phyloP scores from a whole-genome alignment of 2,797 vertebrate genomes.

The Diplodus puntazzo region DNA sequence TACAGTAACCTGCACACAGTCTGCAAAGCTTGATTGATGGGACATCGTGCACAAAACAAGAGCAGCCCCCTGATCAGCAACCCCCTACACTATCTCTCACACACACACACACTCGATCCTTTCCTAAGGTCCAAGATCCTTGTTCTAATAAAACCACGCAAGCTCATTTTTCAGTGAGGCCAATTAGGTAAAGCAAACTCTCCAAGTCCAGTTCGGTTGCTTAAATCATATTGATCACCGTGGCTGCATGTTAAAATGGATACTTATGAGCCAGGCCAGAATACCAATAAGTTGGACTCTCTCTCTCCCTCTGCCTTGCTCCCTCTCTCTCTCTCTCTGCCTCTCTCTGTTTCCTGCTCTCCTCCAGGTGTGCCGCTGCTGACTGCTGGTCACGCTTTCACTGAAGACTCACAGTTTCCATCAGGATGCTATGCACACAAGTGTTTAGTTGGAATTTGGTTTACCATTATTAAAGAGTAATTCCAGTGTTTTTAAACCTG shows the following conservation, averaged over 20 bases:
- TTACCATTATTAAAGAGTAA: no score
- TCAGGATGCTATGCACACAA: not conserved
- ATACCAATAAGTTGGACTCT: slow-evolving; percentile 73
- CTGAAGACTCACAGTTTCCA: slow-evolving; percentile 19
- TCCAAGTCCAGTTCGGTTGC: slow-evolving; percentile 83
- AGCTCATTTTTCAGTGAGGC: slow-evolving; percentile 87
- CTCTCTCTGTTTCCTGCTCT: slow-evolving; percentile 20
- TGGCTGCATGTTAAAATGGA: slow-evolving; percentile 85
- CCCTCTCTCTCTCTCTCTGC: slow-evolving; percentile 22
- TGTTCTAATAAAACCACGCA: slow-evolving; percentile 76
- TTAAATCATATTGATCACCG: slow-evolving; percentile 88
- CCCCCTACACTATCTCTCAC: slow-evolving; percentile 25
- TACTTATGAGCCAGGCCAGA: slow-evolving; percentile 79
- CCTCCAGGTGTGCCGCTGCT: slow-evolving; percentile 64
- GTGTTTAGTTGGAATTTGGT: not conserved
- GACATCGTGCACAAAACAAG: slow-evolving; percentile 61
- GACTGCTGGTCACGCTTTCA: slow-evolving; percentile 68
- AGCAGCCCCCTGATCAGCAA: slow-evolving; percentile 53
- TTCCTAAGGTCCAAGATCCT: slow-evolving; percentile 70
- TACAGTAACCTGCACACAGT: slow-evolving; percentile 60
- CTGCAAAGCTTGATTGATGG: slow-evolving; percentile 76
- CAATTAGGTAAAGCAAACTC: slow-evolving; percentile 89
- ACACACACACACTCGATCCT: slow-evolving; percentile 38
- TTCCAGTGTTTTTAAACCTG: no score
- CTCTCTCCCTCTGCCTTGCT: not conserved